Conservation (phyloP, 1,140 invertebrate species). For the Cecropterus lyciades region DNA sequence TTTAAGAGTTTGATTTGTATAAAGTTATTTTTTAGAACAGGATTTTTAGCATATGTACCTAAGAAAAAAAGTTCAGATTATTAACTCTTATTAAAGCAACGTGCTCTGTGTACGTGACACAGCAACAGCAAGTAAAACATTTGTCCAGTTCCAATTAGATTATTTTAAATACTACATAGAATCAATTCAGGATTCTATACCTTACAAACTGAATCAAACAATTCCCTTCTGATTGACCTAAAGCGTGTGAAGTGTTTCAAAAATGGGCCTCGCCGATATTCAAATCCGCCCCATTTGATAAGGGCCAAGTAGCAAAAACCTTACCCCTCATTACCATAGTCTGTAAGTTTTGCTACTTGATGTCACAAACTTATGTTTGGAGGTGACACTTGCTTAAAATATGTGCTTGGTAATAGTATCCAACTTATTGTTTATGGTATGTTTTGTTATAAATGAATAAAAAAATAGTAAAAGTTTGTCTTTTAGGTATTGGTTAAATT, state of each 20-base stretch:
- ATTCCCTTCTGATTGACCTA: constrained; percentile 13
- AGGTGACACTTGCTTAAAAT: neutral
- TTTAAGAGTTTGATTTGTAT: too few relatives aligned
- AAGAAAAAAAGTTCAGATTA: too few relatives aligned
- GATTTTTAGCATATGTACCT: too few relatives aligned
- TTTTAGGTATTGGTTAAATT: too few relatives aligned
- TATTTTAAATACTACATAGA: neutral
- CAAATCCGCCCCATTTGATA: constrained; percentile 46
- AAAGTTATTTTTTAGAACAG: too few relatives aligned
- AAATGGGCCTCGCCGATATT: constrained; percentile 40
- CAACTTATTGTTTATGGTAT: too few relatives aligned
- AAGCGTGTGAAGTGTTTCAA: constrained; percentile 18
- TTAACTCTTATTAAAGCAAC: too few relatives aligned
- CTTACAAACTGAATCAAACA: constrained; percentile 31
- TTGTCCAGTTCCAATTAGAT: too few relatives aligned
- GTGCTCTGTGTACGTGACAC: too few relatives aligned
- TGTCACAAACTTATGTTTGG: constrained; percentile 22
- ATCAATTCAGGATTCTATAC: constrained; percentile 1
- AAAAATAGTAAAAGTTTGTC: too few relatives aligned
- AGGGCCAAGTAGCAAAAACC: constrained; percentile 55
- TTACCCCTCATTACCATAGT: constrained; percentile 58
- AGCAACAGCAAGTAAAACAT: neutral
- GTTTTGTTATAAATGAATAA: too few relatives aligned
- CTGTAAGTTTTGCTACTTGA: constrained; percentile 33
- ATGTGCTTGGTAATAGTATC: too few relatives aligned